Conservation (phyloP, 2,113 vertebrate species). For the Notarius lentiginosus region DNA sequence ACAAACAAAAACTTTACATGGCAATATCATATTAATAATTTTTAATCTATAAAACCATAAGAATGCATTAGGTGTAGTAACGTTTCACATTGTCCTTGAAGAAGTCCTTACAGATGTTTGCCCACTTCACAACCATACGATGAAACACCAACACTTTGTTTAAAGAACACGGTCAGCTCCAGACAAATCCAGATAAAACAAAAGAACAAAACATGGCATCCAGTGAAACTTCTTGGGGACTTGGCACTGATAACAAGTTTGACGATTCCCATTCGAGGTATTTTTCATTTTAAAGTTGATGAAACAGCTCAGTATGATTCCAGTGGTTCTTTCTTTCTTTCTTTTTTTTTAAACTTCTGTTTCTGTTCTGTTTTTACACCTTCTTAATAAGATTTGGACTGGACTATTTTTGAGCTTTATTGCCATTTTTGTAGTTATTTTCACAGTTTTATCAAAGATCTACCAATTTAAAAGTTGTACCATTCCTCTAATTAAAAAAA, state of each 20-base stretch:
- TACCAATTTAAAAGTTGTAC: not conserved
- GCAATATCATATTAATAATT: not conserved
- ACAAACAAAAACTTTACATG: not conserved
- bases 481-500: not conserved
- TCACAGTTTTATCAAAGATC: not conserved
- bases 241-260: not conserved
- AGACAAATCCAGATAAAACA: conserved; percentile 1
- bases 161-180: not conserved
- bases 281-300: not conserved
- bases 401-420: not conserved
- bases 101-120: not conserved
- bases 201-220: not conserved
- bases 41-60: not conserved
- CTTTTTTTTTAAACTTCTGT: no score
- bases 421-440: not conserved
- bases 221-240: not conserved
- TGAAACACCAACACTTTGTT: not conserved
- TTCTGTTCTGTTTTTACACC: not conserved
- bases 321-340: no score
- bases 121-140: not conserved
- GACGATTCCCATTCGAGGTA: not conserved
- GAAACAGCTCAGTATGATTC: not conserved
- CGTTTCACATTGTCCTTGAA: not conserved
- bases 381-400: not conserved
- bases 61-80: not conserved